Evolutionary conservation across 2,888 invertebrate genomes (phyloP).

Genomic region (Platynereis dumerilii): DNA sequence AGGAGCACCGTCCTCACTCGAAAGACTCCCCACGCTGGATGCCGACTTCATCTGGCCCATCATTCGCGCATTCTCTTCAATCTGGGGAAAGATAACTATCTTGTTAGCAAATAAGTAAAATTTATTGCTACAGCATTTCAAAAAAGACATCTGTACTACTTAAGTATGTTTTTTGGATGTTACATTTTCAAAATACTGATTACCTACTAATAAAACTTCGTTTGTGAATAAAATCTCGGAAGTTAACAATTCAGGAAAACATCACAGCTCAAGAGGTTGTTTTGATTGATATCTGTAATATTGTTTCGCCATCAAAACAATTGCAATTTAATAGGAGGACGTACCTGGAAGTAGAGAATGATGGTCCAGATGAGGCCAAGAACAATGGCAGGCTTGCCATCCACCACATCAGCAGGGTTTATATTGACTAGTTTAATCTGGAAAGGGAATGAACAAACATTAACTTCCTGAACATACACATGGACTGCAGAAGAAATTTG

Average conservation of each 20-base stretch:
- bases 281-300: no score
- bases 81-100: slow-evolving; percentile 72
- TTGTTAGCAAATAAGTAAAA: no score
- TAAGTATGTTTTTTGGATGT: no score
- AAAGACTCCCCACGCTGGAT: slow-evolving; percentile 21
- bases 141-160: no score
- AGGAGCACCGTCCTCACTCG: slow-evolving; percentile 20
- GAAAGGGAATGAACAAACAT: slow-evolving; percentile 34
- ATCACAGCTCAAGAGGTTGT: no score
- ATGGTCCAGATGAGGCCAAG: slow-evolving; percentile 98
- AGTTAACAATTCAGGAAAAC: no score
- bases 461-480: not conserved
- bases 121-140: not conserved
- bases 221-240: no score
- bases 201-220: no score
- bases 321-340: no score
- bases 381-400: slow-evolving; percentile 95
- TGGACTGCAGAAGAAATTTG: not conserved
- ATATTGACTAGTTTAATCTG: slow-evolving; percentile 97
- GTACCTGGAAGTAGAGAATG: slow-evolving; percentile 98
- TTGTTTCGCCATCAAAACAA: no score
- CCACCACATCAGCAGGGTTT: slow-evolving; percentile 94
- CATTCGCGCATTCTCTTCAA: slow-evolving; percentile 76
- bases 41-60: slow-evolving; percentile 29
- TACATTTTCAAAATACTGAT: no score